Percentiles rank a stretch among this genome's conserved stretches.
phyloP scores from a whole-genome alignment of 92 coral and sea anemone genomes.

The Isaurus tuberculatus region DNA sequence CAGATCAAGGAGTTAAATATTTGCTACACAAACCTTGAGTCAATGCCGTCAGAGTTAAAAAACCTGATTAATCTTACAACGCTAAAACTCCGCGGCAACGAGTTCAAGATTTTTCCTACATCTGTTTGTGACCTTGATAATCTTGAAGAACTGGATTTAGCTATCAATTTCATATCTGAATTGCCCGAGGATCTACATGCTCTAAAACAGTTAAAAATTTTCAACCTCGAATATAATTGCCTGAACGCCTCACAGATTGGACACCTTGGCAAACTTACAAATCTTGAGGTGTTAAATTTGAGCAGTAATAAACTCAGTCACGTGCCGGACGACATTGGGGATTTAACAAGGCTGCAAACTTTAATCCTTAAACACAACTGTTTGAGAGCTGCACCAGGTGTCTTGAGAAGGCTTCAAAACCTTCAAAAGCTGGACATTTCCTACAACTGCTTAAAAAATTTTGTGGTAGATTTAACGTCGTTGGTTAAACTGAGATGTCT shows the following conservation, averaged over 20 bases:
- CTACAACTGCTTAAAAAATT: constrained; percentile 44
- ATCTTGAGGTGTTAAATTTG: constrained; percentile 39
- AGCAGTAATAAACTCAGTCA: not conserved
- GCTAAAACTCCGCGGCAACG: constrained; percentile 39
- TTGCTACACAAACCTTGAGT: constrained; percentile 26
- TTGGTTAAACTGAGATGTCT: constrained; percentile 31
- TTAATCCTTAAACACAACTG: constrained; percentile 43
- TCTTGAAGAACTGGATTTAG: constrained; percentile 30
- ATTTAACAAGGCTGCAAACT: not conserved
- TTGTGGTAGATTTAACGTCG: constrained; percentile 37
- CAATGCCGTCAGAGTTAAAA: constrained; percentile 38
- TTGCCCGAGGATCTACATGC: constrained; percentile 44
- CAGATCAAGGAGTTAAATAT: constrained; percentile 45
- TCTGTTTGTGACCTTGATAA: constrained; percentile 35
- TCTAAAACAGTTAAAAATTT: constrained; percentile 23
- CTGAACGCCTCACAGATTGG: constrained; percentile 40
- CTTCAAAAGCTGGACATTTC: constrained; percentile 55
- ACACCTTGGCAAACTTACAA: constrained; percentile 22
- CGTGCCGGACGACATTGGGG: constrained; percentile 44
- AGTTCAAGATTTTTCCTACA: constrained; percentile 48
- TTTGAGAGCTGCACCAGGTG: constrained; percentile 38
- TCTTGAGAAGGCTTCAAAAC: constrained; percentile 38
- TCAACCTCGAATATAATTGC: constrained; percentile 48
- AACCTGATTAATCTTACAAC: constrained; percentile 29
- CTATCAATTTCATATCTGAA: constrained; percentile 15